phyloP scores from a whole-genome alignment of 2,113 vertebrate genomes.

The Dryoscopus gambensis region DNA sequence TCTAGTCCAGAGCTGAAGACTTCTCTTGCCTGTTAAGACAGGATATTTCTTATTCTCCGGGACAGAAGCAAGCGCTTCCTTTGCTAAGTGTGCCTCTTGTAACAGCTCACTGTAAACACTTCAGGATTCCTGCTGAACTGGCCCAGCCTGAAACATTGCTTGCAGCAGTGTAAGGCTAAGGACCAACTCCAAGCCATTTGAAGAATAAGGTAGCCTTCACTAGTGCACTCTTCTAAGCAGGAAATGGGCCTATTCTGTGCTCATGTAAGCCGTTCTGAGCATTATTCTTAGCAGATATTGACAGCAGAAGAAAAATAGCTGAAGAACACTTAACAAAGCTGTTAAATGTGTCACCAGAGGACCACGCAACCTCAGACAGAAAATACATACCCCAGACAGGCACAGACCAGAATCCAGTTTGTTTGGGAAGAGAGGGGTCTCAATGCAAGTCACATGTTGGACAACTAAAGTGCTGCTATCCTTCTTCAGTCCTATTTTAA shows the following conservation, averaged over 20 bases:
- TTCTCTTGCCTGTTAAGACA: background rate
- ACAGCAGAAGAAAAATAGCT: background rate
- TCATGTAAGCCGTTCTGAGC: background rate
- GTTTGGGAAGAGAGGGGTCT: background rate
- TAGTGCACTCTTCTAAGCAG: background rate
- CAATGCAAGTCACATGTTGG: background rate
- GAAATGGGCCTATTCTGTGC: background rate
- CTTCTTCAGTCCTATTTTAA: background rate
- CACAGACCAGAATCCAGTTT: background rate
- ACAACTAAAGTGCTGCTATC: background rate
- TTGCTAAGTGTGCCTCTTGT: background rate
- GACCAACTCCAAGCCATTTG: background rate
- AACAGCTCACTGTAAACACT: rapidly evolving
- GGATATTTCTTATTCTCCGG: background rate
- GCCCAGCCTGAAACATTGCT: background rate
- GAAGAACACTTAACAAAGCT: background rate
- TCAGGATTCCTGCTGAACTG: background rate
- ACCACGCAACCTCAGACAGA: background rate
- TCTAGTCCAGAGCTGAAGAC: background rate
- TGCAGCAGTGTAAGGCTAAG: background rate
- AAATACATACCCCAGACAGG: background rate
- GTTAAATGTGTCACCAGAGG: background rate
- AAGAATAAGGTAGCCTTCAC: background rate
- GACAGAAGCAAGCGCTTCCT: background rate
- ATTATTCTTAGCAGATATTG: background rate